These are phyloP conservation scores for Allacma fusca DNA, from an alignment of 2,888 invertebrate genomes.

Conservation along the genomic window DNA sequence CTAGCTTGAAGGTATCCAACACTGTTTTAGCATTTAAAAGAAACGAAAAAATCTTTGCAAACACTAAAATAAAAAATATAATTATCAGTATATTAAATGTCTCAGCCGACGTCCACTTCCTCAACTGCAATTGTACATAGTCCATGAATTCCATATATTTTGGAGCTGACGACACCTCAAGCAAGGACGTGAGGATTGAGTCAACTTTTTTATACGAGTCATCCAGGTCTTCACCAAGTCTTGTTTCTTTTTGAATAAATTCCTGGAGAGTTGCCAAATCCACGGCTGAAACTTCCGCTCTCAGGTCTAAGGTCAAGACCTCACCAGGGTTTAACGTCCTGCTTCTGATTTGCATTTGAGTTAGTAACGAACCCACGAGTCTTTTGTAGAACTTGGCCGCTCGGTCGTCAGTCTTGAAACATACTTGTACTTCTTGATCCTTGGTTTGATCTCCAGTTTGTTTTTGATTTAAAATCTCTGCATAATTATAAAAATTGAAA, in stretches of 20 bases:
- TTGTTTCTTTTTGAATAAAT: neutral
- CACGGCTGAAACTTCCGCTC: neutral
- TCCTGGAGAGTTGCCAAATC: neutral
- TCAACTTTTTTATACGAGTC: neutral
- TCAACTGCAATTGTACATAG: neutral
- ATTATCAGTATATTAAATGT: neutral
- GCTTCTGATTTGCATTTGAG: neutral
- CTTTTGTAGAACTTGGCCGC: neutral
- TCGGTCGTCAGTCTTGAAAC: neutral
- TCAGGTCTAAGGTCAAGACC: neutral
- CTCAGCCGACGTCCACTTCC: neutral
- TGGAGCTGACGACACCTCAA: neutral
- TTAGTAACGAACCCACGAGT: neutral
- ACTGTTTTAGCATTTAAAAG: neutral
- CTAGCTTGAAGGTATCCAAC: neutral
- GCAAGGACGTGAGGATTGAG: neutral
- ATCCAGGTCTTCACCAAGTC: neutral
- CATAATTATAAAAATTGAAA: no score
- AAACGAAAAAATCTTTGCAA: neutral
- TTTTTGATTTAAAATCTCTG: no score
- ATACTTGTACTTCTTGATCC: neutral
- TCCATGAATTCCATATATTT: neutral
- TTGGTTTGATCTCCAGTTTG: neutral
- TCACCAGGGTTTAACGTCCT: neutral
- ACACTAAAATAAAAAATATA: neutral